Conservation (phyloP, 2,797 vertebrate genomes). For the Arnoldichthys spilopterus region DNA sequence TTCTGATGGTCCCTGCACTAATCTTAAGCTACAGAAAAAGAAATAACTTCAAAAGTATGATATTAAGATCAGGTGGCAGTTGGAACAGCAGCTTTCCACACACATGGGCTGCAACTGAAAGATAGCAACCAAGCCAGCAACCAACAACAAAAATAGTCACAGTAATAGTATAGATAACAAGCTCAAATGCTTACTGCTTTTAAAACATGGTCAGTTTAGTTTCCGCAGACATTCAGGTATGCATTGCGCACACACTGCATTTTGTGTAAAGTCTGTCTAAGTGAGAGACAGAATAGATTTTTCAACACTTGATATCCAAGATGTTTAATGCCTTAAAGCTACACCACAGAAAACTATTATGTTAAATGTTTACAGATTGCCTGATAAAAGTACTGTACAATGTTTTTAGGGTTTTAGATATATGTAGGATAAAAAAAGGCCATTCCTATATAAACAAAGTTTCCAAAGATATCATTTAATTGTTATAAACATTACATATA, state of each 20-base stretch:
- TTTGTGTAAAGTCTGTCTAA: not conserved
- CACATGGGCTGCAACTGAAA: not conserved
- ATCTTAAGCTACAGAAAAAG: conserved; percentile 24
- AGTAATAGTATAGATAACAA: not conserved
- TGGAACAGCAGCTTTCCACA: conserved; percentile 27
- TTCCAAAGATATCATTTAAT: no score
- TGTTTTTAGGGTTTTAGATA: no score
- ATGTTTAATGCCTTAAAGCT: no score
- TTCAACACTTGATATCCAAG: not conserved
- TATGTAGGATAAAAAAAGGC: no score
- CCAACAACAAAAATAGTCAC: not conserved
- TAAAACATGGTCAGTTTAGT: conserved; percentile 6
- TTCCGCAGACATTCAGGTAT: not conserved
- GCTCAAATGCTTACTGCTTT: conserved; percentile 6
- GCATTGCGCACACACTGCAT: not conserved
- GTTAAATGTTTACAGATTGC: no score
- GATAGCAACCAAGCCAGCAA: conserved; percentile 20
- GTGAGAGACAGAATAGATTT: not conserved
- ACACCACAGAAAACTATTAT: no score
- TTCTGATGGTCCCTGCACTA: conserved; percentile 16
- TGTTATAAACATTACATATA: no score
- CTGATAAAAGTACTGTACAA: no score
- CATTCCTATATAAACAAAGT: no score
- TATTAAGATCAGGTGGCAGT: conserved; percentile 31
- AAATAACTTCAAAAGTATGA: conserved; percentile 31